Conservation (phyloP, 2,113 vertebrate genomes). For the Fulica atra region DNA sequence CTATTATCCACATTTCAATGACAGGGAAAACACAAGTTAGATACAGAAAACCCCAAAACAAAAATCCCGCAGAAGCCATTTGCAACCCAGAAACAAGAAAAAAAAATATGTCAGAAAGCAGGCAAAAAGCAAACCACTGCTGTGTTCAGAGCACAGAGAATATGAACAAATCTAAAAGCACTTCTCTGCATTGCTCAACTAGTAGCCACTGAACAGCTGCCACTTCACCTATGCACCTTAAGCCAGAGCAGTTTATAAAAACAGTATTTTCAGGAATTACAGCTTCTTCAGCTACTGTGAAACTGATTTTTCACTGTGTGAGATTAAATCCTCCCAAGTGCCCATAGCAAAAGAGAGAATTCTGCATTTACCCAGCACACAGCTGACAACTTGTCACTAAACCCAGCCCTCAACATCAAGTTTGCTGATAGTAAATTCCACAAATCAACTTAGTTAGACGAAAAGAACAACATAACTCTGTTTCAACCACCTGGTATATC, state of each 20-base stretch:
- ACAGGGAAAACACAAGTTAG: background rate
- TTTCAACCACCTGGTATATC: background rate
- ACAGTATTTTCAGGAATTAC: background rate
- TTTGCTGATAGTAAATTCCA: background rate
- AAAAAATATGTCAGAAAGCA: background rate
- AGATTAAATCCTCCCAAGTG: background rate
- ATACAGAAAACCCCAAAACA: background rate
- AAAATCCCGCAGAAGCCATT: background rate
- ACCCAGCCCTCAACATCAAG: background rate
- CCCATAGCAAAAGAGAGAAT: background rate
- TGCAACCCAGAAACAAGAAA: background rate
- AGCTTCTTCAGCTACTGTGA: background rate
- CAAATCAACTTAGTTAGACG: background rate
- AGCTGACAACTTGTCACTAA: background rate
- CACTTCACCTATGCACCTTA: background rate
- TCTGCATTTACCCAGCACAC: background rate
- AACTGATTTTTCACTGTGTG: background rate
- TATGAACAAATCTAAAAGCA: background rate
- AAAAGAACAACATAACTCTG: background rate
- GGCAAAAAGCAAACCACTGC: background rate
- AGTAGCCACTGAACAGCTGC: background rate
- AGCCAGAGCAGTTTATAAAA: background rate
- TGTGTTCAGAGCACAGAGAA: accelerated
- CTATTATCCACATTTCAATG: background rate
- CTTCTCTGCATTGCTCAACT: background rate